Percentiles rank a stretch among this genome's conserved stretches.
phyloP scores from a whole-genome alignment of 2,113 vertebrate species.

The Spea bombifrons region DNA sequence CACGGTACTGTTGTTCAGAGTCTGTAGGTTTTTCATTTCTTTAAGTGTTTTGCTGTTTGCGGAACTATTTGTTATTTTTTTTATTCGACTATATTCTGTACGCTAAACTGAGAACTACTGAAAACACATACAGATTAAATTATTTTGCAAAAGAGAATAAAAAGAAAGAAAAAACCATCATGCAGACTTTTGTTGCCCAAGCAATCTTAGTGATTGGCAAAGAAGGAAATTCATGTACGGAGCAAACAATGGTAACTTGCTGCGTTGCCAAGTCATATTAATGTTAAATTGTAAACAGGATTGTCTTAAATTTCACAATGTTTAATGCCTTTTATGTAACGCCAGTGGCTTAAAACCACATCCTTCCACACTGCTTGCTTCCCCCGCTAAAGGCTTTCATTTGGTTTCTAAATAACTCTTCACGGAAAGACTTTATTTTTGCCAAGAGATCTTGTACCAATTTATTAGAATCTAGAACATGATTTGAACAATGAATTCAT shows the following conservation, averaged over 20 bases:
- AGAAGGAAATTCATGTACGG: not conserved
- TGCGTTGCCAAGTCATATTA: constrained; percentile 18
- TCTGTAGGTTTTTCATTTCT: no score
- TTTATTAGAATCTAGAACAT: constrained; percentile 13
- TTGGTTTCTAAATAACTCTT: constrained; percentile 26
- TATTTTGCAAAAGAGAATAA: not conserved
- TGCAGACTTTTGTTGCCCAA: not conserved
- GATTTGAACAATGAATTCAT: constrained; percentile 18
- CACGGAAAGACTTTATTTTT: constrained; percentile 15
- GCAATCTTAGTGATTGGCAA: not conserved
- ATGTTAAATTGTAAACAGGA: constrained; percentile 13
- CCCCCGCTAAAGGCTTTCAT: constrained; percentile 7
- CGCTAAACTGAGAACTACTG: no score
- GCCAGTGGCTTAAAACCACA: constrained; percentile 30
- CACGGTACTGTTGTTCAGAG: no score
- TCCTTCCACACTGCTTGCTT: constrained; percentile 17
- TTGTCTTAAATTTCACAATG: constrained; percentile 12
- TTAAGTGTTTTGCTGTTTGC: no score
- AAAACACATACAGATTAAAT: not conserved
- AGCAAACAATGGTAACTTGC: not conserved
- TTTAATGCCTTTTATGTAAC: constrained; percentile 24
- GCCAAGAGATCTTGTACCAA: constrained; percentile 25
- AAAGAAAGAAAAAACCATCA: not conserved
- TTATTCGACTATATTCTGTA: no score
- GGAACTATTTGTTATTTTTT: no score